Evolutionary conservation across 2,797 vertebrate genomes (phyloP).

Genomic region (Nasua narica): DNA sequence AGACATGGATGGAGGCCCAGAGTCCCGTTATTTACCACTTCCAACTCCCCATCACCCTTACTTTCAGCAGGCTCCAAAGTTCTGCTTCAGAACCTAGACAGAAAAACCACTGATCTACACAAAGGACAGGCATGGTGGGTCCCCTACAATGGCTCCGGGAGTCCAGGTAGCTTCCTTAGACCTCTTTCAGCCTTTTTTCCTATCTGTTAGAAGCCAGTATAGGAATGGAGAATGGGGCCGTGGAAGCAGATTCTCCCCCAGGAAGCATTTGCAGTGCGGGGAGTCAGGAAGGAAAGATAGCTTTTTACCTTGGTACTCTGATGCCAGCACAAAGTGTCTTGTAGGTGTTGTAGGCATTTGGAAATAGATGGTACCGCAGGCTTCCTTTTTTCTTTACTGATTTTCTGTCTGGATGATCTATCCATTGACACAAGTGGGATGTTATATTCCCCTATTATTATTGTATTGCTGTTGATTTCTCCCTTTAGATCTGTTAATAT

Average conservation of each 20-base stretch:
- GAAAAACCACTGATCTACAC: neutral
- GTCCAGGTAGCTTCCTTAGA: neutral
- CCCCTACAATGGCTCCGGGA: neutral
- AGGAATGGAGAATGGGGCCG: neutral
- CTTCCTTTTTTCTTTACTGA: neutral
- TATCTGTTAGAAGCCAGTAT: neutral
- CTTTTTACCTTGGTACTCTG: neutral
- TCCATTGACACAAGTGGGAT: neutral
- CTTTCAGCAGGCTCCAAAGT: neutral
- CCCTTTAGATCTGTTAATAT: neutral
- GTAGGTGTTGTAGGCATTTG: neutral
- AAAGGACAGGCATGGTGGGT: neutral
- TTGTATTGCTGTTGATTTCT: neutral
- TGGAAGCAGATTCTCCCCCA: neutral
- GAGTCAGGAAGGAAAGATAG: neutral
- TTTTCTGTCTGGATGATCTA: neutral
- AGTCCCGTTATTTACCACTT: neutral
- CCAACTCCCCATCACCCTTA: neutral
- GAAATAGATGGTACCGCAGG: neutral
- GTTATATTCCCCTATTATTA: neutral
- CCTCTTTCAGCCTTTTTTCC: neutral
- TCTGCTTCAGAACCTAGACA: neutral
- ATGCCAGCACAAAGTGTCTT: neutral
- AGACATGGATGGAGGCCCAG: neutral
- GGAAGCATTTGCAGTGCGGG: neutral